These are phyloP conservation scores for Echiichthys vipera DNA, from an alignment of 2,797 vertebrate species.

Conservation along the genomic window DNA sequence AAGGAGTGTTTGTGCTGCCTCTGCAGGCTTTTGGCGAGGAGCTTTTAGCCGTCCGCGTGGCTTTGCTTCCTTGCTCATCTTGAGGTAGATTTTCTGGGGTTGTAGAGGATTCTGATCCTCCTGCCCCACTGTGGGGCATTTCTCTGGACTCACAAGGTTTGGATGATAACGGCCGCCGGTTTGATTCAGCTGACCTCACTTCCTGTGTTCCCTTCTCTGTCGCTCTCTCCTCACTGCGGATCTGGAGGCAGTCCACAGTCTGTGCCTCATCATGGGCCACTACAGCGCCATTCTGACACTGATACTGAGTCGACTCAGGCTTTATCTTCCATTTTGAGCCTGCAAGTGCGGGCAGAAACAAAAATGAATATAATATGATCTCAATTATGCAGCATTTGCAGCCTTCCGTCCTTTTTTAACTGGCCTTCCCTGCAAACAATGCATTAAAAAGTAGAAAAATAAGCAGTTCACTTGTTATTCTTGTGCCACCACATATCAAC, in stretches of 20 bases:
- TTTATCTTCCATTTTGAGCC: constrained; percentile 84
- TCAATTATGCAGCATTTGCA: neutral
- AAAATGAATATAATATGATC: neutral
- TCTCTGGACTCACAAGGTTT: constrained; percentile 77
- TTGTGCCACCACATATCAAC: neutral
- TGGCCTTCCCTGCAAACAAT: neutral
- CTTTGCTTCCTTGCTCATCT: constrained; percentile 82
- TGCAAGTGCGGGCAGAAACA: constrained; percentile 43
- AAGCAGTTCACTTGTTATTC: neutral
- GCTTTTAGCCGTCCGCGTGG: constrained; percentile 70
- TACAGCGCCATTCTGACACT: constrained; percentile 76
- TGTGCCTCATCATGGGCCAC: constrained; percentile 77
- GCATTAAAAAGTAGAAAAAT: neutral
- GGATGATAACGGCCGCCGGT: constrained; percentile 59
- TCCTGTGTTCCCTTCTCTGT: constrained; percentile 75
- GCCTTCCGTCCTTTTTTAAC: neutral
- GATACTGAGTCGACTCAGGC: constrained; percentile 82
- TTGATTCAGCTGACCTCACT: constrained; percentile 56
- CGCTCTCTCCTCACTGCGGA: constrained; percentile 77
- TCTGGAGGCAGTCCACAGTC: constrained; percentile 84
- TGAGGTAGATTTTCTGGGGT: constrained; percentile 82
- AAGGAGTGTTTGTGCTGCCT: constrained; percentile 70
- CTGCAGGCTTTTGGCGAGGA: constrained; percentile 81
- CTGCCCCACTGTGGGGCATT: constrained; percentile 40
- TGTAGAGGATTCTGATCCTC: constrained; percentile 57